Base-by-base conservation (phyloP, 2,888 invertebrate species). In the Euphydryas editha region DNA sequence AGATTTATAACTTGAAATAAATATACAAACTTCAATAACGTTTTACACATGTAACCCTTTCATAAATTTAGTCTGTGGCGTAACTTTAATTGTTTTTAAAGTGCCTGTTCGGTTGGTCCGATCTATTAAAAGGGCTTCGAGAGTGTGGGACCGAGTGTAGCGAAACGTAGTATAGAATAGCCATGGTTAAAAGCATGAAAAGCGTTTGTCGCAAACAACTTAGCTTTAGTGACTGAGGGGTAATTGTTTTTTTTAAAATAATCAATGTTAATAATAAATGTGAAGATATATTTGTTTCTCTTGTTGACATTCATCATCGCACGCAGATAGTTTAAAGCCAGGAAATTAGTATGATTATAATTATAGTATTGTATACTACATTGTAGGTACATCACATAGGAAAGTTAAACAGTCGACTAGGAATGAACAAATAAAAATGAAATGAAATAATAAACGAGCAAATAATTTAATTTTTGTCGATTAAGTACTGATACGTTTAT, bases 61-160 rank as follows among this genome's bases (percentile, higher is more conserved):
- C 61, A 15, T 68, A 62, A 65, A 21, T 20, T 62, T 69, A 71
- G 72, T 79, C 79, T 79, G 80, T 81, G 81, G 86, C 81, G 85
- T 86, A 90, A 88, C 86, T 88, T 88, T 87, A 85, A 90, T 90
- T 90, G 90, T 90, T 88, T 90, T 86, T 88, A 80, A 85, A 90
- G 90, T 86, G 82, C 79, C 77, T 82, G 79, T 82, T 81, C 78
- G 73, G 73, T 73, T 71, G 66, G 59, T 65, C 70, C 72, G 60
- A 59, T 71, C 70, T 65, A 70, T 69, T 67, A 55, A 65, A 67
- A 73, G 68, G 72, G 62, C 56, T 59, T 47, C 18, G 39, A 62
- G 59, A 54, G 64, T 65, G 58, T 68, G 65, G 66, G 66, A 63
- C 51, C 37, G 37, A 62, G 56, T 62, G 54, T 13, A 20, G 37